These are phyloP conservation scores for Antheraea assamensis DNA, from an alignment of 2,888 invertebrate genomes.

Conservation along the genomic window DNA sequence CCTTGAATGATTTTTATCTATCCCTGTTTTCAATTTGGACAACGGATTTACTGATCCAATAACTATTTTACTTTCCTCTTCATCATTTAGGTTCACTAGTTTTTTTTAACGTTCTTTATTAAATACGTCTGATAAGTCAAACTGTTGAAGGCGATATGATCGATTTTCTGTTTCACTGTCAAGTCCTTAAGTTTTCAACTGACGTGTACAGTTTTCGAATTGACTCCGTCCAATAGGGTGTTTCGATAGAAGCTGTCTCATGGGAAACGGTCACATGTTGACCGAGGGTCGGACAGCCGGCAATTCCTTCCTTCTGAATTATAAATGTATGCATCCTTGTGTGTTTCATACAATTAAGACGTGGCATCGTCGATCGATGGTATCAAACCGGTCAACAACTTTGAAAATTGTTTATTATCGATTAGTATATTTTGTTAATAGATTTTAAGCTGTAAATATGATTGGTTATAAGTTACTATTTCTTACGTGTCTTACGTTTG, in stretches of 20 bases:
- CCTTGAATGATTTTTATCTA: constrained; percentile 13
- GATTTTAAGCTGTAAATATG: not conserved
- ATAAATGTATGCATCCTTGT: constrained; percentile 52
- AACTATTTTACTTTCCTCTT: constrained; percentile 2
- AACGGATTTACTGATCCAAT: not conserved
- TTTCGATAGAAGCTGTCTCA: constrained; percentile 25
- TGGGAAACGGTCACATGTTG: constrained; percentile 60
- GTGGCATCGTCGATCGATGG: constrained; percentile 35
- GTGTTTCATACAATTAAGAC: constrained; percentile 23
- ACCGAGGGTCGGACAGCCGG: constrained; percentile 42
- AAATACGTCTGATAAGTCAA: constrained; percentile 45
- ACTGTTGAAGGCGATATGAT: constrained; percentile 47
- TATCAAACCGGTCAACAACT: constrained; percentile 48
- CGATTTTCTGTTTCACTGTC: constrained; percentile 50
- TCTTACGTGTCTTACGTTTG: constrained; percentile 20
- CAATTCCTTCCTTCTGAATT: constrained; percentile 61
- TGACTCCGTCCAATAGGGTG: constrained; percentile 48
- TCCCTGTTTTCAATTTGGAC: not conserved
- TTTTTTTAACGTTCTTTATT: not conserved
- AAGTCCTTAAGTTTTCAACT: constrained; percentile 44
- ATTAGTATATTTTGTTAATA: constrained; percentile 31
- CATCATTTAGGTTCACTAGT: constrained; percentile 9
- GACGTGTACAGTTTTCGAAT: constrained; percentile 68
- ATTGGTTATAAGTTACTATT: constrained; percentile 20
- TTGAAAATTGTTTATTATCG: constrained; percentile 32